Base-by-base conservation (phyloP, 2,888 invertebrate genomes). In the Agrotis clavis region DNA sequence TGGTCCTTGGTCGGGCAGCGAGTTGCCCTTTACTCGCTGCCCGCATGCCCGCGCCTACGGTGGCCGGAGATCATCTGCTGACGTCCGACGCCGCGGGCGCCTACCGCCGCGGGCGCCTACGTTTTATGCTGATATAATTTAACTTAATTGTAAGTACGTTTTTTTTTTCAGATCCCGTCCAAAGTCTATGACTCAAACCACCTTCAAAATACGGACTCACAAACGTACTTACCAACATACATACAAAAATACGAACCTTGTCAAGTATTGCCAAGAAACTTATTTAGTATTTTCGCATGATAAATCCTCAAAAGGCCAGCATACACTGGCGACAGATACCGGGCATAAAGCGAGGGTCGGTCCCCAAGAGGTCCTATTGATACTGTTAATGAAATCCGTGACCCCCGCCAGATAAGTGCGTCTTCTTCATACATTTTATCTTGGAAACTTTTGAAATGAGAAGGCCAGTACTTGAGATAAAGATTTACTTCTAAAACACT, bases 351-450 rank as follows among this genome's bases (percentile, higher is more conserved):
- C 81, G 77, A 86, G 86, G 87, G 83, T 85, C 82, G 59, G 51
- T 71, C 74, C 74, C 75, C 89, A 92, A 90, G 92, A 90, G 79
- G 82, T 79, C 89, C 90, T 89, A 92, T 91, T 91, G 90, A 92
- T 90, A 90, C 90, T 87, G 86, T 90, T 93, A 93, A 93, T 93
- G 92, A 93, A 93, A 93, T 91, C 91, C 91, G 92, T 90, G 91
- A 92, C 92, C 92, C 86, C 87, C 81, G 75, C 77, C 73, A 61
- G 81, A 83, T 80, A 85, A 84, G 84, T 86, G 84, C 80, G 82
- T 78, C 79, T 73, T 77, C 71, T 79, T 77, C 73, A 71, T 81
- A 81, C 74, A 78, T 81, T 81, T 80, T 81, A 81, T 81, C 70
- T 81, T 54, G 50, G 67, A 53, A 30, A 66, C 81, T 70, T 69